Conservation (phyloP, 2,113 vertebrate genomes). For the Carettochelys insculpta region DNA sequence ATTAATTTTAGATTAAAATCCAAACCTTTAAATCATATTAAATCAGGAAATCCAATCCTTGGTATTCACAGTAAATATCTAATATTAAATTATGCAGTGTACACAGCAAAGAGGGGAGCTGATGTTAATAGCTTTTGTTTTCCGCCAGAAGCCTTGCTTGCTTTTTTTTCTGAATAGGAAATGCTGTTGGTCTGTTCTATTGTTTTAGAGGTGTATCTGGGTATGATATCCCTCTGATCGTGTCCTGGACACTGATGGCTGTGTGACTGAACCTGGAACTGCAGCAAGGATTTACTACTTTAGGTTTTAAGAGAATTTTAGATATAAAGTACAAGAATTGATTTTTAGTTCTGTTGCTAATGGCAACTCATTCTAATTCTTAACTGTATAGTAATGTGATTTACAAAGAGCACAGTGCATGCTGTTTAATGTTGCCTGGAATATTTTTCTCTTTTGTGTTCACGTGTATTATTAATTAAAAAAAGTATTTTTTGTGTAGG, state of each 20-base stretch:
- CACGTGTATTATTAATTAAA: background rate
- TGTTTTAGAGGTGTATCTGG: constrained; percentile 6
- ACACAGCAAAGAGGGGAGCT: background rate
- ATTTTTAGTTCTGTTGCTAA: constrained; percentile 61
- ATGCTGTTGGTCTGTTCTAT: background rate
- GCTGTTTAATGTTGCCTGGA: background rate
- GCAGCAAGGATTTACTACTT: background rate
- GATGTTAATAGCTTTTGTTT: background rate
- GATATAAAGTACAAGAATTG: constrained; percentile 33
- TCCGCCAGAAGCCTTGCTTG: background rate
- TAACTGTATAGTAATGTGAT: constrained; percentile 36
- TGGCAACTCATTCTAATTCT: constrained; percentile 65
- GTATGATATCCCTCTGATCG: constrained; percentile 9
- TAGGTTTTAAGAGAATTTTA: constrained; percentile 24
- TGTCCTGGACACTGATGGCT: constrained; percentile 11
- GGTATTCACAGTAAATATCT: background rate
- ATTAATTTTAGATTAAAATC: background rate
- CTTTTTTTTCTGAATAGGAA: background rate
- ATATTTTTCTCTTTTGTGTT: background rate
- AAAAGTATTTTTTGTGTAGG: background rate
- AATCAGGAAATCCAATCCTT: background rate
- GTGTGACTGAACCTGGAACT: constrained; percentile 25
- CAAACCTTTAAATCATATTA: background rate
- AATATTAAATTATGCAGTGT: background rate
- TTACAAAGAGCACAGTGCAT: background rate